These are phyloP conservation scores for Apis laboriosa DNA, from an alignment of 1,140 invertebrate species.

Conservation along the genomic window DNA sequence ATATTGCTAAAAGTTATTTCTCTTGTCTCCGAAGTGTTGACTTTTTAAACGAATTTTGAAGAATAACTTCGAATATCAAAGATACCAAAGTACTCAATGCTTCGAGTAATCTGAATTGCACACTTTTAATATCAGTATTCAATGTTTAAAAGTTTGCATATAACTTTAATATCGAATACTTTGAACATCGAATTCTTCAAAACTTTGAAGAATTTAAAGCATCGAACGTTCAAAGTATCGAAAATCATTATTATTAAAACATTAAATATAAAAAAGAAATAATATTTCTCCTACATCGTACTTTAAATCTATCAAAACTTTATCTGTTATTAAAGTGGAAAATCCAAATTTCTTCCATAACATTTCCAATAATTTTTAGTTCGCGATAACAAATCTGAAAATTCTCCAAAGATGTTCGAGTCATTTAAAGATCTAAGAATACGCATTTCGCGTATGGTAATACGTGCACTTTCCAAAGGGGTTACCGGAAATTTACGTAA, in stretches of 20 bases:
- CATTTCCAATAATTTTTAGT: not conserved
- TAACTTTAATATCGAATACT: no score
- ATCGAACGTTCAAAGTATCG: not conserved
- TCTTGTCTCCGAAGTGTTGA: no score
- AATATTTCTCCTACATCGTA: not conserved
- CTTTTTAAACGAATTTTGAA: no score
- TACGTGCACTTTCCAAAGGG: not conserved
- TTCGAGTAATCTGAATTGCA: no score
- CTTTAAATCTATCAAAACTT: not conserved
- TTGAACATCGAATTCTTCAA: no score
- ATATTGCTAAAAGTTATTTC: no score
- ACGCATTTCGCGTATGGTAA: not conserved
- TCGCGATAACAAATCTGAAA: not conserved
- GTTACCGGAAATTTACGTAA: not conserved
- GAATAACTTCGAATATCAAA: no score
- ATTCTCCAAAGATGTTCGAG: not conserved
- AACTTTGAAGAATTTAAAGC: not conserved
- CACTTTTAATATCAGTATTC: no score
- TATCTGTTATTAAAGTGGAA: no score
- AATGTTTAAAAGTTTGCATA: no score
- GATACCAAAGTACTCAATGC: no score
- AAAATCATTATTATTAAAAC: not conserved
- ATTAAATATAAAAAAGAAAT: not conserved
- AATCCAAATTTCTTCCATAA: not conserved
- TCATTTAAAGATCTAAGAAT: not conserved